Conservation (phyloP, 2,888 invertebrate species). For the Gortyna flavago region DNA sequence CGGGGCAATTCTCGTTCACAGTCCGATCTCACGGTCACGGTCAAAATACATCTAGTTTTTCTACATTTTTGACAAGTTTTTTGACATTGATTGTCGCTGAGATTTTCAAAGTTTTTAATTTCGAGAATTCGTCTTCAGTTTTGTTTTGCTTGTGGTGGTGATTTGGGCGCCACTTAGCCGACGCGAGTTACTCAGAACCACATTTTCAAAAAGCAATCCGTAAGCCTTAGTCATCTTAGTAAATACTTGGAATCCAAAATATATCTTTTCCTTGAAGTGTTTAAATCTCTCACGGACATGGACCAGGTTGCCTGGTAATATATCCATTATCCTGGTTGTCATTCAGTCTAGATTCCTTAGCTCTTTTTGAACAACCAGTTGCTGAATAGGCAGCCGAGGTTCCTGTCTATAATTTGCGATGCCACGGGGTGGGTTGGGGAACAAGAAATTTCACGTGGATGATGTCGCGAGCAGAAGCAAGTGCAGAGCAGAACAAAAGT, state of each 20-base stretch:
- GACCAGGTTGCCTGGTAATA: conserved; percentile 1
- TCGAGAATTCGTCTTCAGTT: neutral
- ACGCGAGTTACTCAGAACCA: neutral
- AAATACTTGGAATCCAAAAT: conserved; percentile 37
- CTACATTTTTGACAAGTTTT: too few relatives aligned
- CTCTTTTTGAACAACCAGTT: neutral
- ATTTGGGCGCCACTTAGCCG: too few relatives aligned
- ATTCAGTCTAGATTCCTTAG: conserved; percentile 18
- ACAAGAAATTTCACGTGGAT: too few relatives aligned
- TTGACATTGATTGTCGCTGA: too few relatives aligned
- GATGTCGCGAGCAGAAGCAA: too few relatives aligned
- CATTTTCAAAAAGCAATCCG: conserved; percentile 25
- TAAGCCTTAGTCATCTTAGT: conserved; percentile 30
- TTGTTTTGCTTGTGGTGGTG: neutral
- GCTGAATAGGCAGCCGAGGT: neutral
- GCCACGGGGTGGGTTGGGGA: too few relatives aligned
- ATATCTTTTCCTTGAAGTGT: conserved; percentile 25
- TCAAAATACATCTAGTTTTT: too few relatives aligned
- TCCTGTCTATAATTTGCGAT: neutral
- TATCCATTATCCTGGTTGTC: conserved; percentile 23
- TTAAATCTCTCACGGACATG: conserved; percentile 27
- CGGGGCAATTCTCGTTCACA: too few relatives aligned
- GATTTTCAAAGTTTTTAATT: too few relatives aligned
- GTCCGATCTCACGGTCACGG: too few relatives aligned
- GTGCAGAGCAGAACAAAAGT: too few relatives aligned